A percentile compares a stretch with the other conserved stretches of the same genome.
Evolutionary conservation across 2,113 vertebrate genomes (phyloP).

Genomic region (Ammodytes dubius): DNA sequence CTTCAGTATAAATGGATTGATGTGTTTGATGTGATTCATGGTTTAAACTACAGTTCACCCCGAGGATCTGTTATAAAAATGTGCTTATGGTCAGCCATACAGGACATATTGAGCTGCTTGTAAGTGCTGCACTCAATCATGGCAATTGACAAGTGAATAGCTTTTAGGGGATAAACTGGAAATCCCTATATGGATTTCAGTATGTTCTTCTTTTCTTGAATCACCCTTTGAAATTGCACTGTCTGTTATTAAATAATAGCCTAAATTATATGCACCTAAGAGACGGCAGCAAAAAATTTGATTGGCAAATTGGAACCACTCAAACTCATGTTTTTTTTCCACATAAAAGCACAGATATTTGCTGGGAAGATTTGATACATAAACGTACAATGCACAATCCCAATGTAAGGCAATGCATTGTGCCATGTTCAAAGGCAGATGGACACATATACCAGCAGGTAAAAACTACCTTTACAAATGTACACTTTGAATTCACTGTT

Average conservation of each 20-base stretch:
- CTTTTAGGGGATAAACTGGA: constrained; percentile 25
- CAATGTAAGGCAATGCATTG: constrained; percentile 8
- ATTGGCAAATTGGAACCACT: not conserved
- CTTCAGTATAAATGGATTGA: constrained; percentile 8
- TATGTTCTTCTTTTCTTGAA: constrained; percentile 13
- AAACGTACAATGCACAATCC: constrained; percentile 29
- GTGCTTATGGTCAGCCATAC: constrained; percentile 28
- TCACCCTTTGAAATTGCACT: not conserved
- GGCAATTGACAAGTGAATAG: constrained; percentile 18
- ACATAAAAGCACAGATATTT: constrained; percentile 31
- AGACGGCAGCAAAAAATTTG: not conserved
- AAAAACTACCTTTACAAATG: not conserved
- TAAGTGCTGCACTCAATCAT: constrained; percentile 48
- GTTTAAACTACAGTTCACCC: constrained; percentile 14
- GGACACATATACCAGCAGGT: not conserved
- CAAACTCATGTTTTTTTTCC: constrained; percentile 21
- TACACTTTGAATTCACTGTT: not conserved
- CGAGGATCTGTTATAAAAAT: constrained; percentile 32
- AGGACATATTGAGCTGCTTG: constrained; percentile 34
- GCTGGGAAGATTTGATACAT: constrained; percentile 5
- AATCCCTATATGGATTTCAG: constrained; percentile 6
- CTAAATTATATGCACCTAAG: not conserved
- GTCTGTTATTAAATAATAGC: not conserved
- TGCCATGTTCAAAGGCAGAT: constrained; percentile 24
- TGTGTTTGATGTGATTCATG: not conserved